A percentile compares a stretch with the other conserved stretches of the same genome.
These are phyloP conservation scores for Marronus borbonicus DNA, from an alignment of 2,888 invertebrate species.

Conservation along the genomic window DNA sequence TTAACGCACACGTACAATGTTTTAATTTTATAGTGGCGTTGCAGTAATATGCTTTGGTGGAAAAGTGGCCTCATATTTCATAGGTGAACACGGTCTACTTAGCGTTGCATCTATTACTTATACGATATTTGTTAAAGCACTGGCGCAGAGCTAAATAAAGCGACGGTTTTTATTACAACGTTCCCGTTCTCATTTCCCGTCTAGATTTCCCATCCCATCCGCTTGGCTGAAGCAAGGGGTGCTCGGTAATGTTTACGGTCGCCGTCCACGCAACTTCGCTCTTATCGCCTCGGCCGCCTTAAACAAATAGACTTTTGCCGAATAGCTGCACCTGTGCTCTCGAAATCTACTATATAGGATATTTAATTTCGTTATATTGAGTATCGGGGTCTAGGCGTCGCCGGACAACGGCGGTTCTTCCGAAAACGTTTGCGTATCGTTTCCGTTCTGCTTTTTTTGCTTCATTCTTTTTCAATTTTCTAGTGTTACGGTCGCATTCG, in stretches of 20 bases:
- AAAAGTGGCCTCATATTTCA: constrained; percentile 15
- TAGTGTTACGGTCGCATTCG: constrained; percentile 19
- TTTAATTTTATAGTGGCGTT: background rate
- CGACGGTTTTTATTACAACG: constrained; percentile 37
- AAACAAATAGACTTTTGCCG: constrained; percentile 18
- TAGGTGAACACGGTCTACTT: constrained; percentile 22
- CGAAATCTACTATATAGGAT: constrained; percentile 19
- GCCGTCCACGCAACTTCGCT: constrained; percentile 37
- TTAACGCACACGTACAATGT: too few relatives aligned
- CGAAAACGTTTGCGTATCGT: constrained; percentile 31
- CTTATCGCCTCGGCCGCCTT: constrained; percentile 22
- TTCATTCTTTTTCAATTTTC: constrained; percentile 13
- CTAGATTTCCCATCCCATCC: constrained; percentile 37
- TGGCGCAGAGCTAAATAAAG: constrained; percentile 33
- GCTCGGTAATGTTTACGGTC: constrained; percentile 39
- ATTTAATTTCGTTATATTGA: constrained; percentile 44
- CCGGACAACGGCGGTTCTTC: constrained; percentile 21
- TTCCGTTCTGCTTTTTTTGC: background rate
- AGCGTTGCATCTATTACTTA: constrained; percentile 38
- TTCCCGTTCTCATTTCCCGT: constrained; percentile 40
- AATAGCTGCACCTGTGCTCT: constrained; percentile 38
- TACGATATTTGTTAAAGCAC: constrained; percentile 37
- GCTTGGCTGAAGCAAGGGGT: background rate
- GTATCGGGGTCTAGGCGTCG: constrained; percentile 17
- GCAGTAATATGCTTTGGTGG: background rate